phyloP scores from a whole-genome alignment of 2,888 invertebrate species.

The Beris chalybata region DNA sequence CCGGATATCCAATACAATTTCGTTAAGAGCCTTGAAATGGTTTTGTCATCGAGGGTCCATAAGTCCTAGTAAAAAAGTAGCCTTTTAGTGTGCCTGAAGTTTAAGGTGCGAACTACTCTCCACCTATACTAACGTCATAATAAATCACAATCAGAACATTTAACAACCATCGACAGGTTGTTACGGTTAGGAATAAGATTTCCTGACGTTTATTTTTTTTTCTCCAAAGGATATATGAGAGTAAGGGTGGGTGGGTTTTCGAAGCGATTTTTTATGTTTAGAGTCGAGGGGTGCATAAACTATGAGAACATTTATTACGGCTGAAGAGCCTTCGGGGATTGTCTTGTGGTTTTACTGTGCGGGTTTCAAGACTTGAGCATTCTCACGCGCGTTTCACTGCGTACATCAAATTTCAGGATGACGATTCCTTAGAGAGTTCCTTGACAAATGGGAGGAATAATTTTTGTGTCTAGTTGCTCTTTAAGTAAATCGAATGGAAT shows the following conservation, averaged over 20 bases:
- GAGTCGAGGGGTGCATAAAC: conserved; percentile 28
- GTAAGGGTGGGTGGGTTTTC: background rate
- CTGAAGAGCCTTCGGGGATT: conserved; percentile 14
- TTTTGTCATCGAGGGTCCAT: conserved; percentile 17
- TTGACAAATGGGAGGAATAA: too few relatives aligned
- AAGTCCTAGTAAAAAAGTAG: background rate
- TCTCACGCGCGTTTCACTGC: too few relatives aligned
- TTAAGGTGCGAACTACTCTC: background rate
- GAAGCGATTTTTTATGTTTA: conserved; percentile 27
- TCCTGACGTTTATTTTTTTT: background rate
- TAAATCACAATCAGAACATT: conserved; percentile 32
- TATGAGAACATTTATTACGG: conserved; percentile 21
- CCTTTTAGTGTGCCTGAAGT: conserved; percentile 25
- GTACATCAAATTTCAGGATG: too few relatives aligned
- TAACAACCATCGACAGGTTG: conserved; percentile 27
- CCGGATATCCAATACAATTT: conserved; percentile 20
- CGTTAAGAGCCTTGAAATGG: conserved; percentile 21
- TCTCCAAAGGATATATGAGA: background rate
- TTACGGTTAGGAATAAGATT: conserved; percentile 5
- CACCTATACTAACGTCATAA: conserved; percentile 12
- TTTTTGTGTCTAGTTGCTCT: too few relatives aligned
- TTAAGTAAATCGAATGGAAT: too few relatives aligned
- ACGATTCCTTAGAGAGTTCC: too few relatives aligned
- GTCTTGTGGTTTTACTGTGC: too few relatives aligned
- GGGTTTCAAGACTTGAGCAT: too few relatives aligned